Evolutionary conservation across 2,113 vertebrate species (phyloP).

Genomic region (Corydoras maculifer): DNA sequence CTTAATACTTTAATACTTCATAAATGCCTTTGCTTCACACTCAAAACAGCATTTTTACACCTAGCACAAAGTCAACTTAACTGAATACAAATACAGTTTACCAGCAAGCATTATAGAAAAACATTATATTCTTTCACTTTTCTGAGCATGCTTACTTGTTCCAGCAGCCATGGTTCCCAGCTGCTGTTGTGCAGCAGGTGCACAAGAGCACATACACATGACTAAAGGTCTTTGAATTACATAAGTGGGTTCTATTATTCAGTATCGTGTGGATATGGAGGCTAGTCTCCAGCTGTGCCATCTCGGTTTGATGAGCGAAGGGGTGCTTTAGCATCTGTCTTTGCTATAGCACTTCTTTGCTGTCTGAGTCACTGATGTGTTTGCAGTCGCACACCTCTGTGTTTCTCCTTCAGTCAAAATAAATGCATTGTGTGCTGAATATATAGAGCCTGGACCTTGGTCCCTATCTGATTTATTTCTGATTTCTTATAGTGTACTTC

Average conservation of each 20-base stretch:
- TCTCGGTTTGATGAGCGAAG: conserved; percentile 26
- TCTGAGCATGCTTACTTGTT: not conserved
- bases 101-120: too few relatives aligned
- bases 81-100: too few relatives aligned
- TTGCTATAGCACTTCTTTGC: not conserved
- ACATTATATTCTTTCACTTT: not conserved
- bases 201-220: conserved; percentile 4
- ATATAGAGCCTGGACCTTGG: conserved; percentile 13
- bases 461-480: not conserved
- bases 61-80: too few relatives aligned
- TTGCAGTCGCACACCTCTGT: conserved; percentile 11
- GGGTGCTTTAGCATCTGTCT: conserved; percentile 17
- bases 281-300: conserved; percentile 31
- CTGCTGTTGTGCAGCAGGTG: not conserved
- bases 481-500: not conserved
- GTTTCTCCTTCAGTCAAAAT: conserved; percentile 22
- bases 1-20: too few relatives aligned
- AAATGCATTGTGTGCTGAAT: conserved; percentile 5
- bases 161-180: not conserved
- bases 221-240: conserved; percentile 21
- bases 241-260: conserved; percentile 22
- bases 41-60: too few relatives aligned
- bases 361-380: conserved; percentile 19
- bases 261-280: conserved; percentile 5
- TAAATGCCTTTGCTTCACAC: too few relatives aligned